Conservation (phyloP, 1,140 invertebrate species). For the Stenopsyche tienmushanensis region DNA sequence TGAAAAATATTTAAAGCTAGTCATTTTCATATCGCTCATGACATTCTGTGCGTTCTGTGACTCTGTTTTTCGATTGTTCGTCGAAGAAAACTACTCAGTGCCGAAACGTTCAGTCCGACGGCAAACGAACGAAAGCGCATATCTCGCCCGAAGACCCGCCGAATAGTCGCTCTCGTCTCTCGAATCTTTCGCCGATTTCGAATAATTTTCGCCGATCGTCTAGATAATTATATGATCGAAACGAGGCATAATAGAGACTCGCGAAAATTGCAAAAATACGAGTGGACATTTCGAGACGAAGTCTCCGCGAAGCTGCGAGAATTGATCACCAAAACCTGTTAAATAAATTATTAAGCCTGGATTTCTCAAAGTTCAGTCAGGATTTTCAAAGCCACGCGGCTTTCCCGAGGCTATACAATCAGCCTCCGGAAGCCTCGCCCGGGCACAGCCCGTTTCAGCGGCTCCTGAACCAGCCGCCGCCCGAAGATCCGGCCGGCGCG, state of each 20-base stretch:
- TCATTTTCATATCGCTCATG: too few relatives aligned
- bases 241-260: not conserved
- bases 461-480: slow-evolving; percentile 7
- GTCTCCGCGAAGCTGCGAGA: slow-evolving; percentile 17
- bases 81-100: too few relatives aligned
- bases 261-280: slow-evolving; percentile 14
- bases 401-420: slow-evolving; percentile 40
- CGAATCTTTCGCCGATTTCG: not conserved
- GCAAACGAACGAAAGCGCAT: slow-evolving; percentile 11
- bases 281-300: slow-evolving; percentile 14
- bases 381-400: slow-evolving; percentile 41
- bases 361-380: slow-evolving; percentile 42
- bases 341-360: slow-evolving; percentile 40
- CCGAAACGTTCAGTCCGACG: not conserved
- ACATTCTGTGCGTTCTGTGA: too few relatives aligned
- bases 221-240: slow-evolving; percentile 12
- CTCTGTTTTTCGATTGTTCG: too few relatives aligned
- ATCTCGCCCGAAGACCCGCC: too few relatives aligned
- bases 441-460: slow-evolving; percentile 24
- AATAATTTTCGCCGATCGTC: not conserved
- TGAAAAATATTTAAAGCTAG: too few relatives aligned
- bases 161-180: too few relatives aligned
- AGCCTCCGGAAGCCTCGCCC: slow-evolving; percentile 36
- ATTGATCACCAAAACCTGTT: slow-evolving; percentile 27
- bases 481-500: not conserved